These are phyloP conservation scores for Diachasma alloeum DNA, from an alignment of 1,140 invertebrate genomes.

Conservation along the genomic window DNA sequence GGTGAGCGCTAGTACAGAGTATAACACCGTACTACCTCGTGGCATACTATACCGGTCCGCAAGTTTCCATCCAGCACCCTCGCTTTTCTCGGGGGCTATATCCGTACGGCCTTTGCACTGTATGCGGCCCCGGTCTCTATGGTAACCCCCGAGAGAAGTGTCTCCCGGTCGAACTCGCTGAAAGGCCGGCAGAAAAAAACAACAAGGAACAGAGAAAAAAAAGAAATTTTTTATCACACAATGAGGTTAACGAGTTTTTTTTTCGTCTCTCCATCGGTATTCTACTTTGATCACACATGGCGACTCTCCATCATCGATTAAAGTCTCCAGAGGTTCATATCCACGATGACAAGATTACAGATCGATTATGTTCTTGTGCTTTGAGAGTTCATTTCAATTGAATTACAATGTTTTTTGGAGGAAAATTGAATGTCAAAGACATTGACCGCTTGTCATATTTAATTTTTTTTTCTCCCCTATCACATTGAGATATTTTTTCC, in stretches of 20 bases:
- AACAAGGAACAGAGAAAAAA: not conserved
- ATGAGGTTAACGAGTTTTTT: constrained; percentile 17
- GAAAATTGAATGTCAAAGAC: not conserved
- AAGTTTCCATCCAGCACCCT: not conserved
- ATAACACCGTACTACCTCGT: not conserved
- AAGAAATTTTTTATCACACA: not conserved
- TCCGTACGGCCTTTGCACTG: constrained; percentile 3
- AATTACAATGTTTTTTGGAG: not conserved
- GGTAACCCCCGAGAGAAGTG: constrained; percentile 26
- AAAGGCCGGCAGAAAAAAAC: constrained; percentile 1
- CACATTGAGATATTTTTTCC: not conserved
- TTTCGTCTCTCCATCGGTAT: not conserved
- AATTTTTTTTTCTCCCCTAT: not conserved
- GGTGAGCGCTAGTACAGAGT: not conserved
- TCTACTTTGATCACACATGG: not conserved
- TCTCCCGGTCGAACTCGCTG: constrained; percentile 14
- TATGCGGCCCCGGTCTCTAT: constrained; percentile 17
- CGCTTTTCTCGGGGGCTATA: not conserved
- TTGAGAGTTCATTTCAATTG: not conserved
- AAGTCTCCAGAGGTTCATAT: not conserved
- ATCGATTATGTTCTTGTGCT: not conserved
- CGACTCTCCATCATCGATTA: constrained; percentile 7
- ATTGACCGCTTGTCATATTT: not conserved
- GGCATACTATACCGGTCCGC: not conserved
- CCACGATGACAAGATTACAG: not conserved